Conservation (phyloP, 2,888 invertebrate species). For the Alentia gelatinosa region DNA sequence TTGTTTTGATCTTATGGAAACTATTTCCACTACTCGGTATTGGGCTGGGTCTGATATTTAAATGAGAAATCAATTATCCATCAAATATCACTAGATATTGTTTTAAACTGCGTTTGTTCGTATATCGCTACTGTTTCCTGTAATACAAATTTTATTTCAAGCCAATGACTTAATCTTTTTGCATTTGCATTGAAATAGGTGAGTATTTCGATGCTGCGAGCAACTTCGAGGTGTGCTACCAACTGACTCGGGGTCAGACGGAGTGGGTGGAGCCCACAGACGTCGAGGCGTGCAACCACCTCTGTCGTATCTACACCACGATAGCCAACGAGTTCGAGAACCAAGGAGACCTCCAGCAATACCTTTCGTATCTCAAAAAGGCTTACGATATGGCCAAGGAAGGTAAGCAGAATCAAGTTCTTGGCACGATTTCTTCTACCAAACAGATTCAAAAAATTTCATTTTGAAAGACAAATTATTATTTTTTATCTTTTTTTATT, state of each 20-base stretch:
- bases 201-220: slow-evolving; percentile 74
- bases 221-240: slow-evolving; percentile 77
- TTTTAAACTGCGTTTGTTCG: too few relatives aligned
- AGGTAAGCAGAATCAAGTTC: slow-evolving; percentile 73
- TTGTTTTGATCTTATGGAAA: too few relatives aligned
- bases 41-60: too few relatives aligned
- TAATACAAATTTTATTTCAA: too few relatives aligned
- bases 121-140: too few relatives aligned
- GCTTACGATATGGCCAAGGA: slow-evolving; percentile 78
- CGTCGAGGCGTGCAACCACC: slow-evolving; percentile 75
- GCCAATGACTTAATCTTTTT: not conserved
- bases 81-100: too few relatives aligned
- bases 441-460: not conserved
- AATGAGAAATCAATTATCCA: too few relatives aligned
- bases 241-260: slow-evolving; percentile 69
- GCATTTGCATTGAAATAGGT: slow-evolving; percentile 65
- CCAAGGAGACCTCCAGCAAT: slow-evolving; percentile 66
- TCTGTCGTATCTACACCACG: slow-evolving; percentile 75
- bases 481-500: too few relatives aligned
- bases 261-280: slow-evolving; percentile 74
- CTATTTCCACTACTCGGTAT: too few relatives aligned
- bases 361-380: slow-evolving; percentile 74
- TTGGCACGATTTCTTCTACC: not conserved
- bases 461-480: too few relatives aligned
- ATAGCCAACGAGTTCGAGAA: slow-evolving; percentile 70